Evolutionary conservation across 2,113 vertebrate genomes (phyloP), one percentile per base, ranked within the genome.

Genomic region (Murina feae): DNA sequence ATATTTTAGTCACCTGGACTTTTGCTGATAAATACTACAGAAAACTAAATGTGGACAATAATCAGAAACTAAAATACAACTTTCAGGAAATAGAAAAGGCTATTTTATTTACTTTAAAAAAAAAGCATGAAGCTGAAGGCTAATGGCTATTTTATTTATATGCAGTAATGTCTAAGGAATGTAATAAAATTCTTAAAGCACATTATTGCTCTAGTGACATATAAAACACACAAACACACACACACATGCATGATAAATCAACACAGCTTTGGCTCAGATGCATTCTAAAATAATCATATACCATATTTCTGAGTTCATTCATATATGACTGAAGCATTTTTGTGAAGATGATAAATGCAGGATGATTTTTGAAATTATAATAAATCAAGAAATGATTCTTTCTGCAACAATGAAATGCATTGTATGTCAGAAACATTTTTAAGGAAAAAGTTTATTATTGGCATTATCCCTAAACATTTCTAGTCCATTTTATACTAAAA

Each of bases 101-200:
- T 13, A 92, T 95, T 74, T 76, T 63, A 95, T 84, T 86, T 93
- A 47, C 63, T 89, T 87, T n/a, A n/a, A n/a, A 55, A 91, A 91
- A 87, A 85, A 30, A 92, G 66, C 53, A 82, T 60, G 66, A 89
- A 92, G 89, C 37, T 84, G 21, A 90, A 88, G 13, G 83, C 51
- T 65, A 81, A 84, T 60, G 51, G 30, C 51, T 68, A 35, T 86
- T 93, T 95, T 83, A 92, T 93, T 91, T 86, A 37, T 53, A 42
- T 81, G n/a, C 72, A 90, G 68, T 86, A 92, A 88, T 96, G 66
- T 65, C 9, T 12, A 91, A 92, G 79, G 95, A 96, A 95, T 35
- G 42, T 42, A 90, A 80, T 86, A 47, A 95, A 86, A 95, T 91
- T 91, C 69, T 92, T 95, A 53, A 96, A 95, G 65, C 11, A 44